phyloP scores from a whole-genome alignment of 2,113 vertebrate genomes.

The Muntiacus reevesi region DNA sequence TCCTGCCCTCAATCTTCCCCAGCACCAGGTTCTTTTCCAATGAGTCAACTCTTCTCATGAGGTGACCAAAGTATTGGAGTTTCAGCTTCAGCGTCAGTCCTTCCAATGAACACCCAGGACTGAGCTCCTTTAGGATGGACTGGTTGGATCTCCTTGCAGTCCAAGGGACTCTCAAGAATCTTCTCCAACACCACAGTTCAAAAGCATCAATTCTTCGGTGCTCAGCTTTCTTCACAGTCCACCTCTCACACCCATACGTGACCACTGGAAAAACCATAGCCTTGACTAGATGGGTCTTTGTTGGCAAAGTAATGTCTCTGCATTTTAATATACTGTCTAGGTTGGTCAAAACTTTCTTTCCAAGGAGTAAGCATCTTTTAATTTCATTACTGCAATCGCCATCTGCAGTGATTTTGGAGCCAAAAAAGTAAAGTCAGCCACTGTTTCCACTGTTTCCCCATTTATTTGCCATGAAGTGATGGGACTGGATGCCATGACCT shows the following conservation, averaged over 20 bases:
- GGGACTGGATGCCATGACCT: too few relatives aligned
- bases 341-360: too few relatives aligned
- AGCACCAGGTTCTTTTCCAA: not conserved
- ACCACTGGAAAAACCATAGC: not conserved
- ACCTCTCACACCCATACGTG: not conserved
- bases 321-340: not conserved
- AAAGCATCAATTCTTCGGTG: rapidly evolving
- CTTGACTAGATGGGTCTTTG: not conserved
- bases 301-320: not conserved
- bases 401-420: too few relatives aligned
- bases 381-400: too few relatives aligned
- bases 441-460: too few relatives aligned
- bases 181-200: not conserved
- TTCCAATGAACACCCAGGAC: not conserved
- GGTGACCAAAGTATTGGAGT: not conserved
- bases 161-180: not conserved
- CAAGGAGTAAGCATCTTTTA: too few relatives aligned
- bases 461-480: too few relatives aligned
- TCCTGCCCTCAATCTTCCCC: not conserved
- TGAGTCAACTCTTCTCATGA: not conserved
- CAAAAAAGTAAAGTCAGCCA: too few relatives aligned
- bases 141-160: not conserved
- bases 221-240: not conserved
- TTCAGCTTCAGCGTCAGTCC: not conserved
- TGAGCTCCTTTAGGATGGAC: not conserved